phyloP scores from a whole-genome alignment of 2,797 vertebrate species.

The Leuciscus waleckii region DNA sequence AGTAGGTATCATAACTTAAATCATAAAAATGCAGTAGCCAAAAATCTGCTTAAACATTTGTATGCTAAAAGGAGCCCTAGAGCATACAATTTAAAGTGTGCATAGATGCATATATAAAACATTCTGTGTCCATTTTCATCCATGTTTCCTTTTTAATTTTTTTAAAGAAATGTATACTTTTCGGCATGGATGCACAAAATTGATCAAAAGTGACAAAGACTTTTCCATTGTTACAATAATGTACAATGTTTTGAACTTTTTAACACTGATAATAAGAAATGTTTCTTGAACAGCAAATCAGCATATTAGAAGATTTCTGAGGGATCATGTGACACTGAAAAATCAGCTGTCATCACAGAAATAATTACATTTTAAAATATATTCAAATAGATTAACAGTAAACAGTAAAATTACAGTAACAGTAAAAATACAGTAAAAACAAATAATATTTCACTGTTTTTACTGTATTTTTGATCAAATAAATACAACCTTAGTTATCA shows the following conservation, averaged over 20 bases:
- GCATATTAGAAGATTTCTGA: neutral
- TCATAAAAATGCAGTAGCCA: no score
- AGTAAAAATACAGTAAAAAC: no score
- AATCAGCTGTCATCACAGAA: neutral
- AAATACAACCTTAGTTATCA: neutral
- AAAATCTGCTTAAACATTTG: neutral
- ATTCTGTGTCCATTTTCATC: neutral
- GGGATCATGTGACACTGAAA: neutral
- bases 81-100: neutral
- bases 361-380: neutral
- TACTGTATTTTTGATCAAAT: neutral
- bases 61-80: neutral
- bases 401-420: neutral
- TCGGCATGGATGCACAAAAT: neutral
- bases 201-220: neutral
- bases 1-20: neutral
- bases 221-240: neutral
- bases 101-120: neutral
- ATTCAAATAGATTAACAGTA: neutral
- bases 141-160: no score
- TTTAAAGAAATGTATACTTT: neutral
- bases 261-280: neutral
- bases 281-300: neutral
- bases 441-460: neutral
- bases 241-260: neutral